phyloP scores from a whole-genome alignment of 2,113 vertebrate genomes.

The Clarias batrachus region DNA sequence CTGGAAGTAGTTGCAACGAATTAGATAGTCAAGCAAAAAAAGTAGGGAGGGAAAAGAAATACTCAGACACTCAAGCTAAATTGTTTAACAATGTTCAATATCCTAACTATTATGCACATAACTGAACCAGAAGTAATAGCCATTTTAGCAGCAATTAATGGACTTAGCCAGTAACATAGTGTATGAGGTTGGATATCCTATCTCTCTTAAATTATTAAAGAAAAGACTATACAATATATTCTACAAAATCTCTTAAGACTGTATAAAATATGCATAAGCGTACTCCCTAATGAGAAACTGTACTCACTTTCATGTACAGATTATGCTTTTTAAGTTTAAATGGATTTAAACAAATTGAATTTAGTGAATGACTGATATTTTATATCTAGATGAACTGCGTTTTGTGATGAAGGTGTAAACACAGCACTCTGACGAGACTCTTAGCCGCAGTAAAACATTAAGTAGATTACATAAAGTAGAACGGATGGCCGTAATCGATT shows the following conservation, averaged over 20 bases:
- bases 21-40: neutral
- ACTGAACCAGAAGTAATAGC: neutral
- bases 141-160: neutral
- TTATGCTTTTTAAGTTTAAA: neutral
- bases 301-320: neutral
- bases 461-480: too few relatives aligned
- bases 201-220: too few relatives aligned
- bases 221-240: neutral
- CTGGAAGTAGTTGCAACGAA: neutral
- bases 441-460: too few relatives aligned
- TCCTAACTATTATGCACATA: neutral
- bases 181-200: neutral
- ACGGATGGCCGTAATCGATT: too few relatives aligned
- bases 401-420: neutral
- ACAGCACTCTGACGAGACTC: neutral
- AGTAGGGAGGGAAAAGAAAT: neutral
- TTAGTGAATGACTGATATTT: neutral
- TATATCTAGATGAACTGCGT: neutral
- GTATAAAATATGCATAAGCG: neutral
- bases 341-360: neutral
- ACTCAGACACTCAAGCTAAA: neutral
- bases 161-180: neutral
- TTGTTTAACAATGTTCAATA: neutral
- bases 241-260: neutral
- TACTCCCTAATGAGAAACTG: neutral